Base-by-base conservation (phyloP, 2,888 invertebrate species). In the Nomada ferruginata region DNA sequence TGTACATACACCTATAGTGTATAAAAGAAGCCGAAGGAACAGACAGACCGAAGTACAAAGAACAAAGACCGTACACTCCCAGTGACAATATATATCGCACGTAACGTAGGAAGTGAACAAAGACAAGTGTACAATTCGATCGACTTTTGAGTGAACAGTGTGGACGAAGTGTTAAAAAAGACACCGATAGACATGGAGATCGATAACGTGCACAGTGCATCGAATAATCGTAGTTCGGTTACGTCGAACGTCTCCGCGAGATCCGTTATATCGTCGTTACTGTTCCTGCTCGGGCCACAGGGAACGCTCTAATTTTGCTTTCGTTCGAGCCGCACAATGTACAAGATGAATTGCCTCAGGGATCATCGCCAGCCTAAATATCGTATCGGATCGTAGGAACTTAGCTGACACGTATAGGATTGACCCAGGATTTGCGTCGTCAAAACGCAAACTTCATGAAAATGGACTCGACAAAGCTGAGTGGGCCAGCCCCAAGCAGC, bases 381-480 rank as follows among this genome's bases (percentile, higher is more conserved):
- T 68, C 76, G 3, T 7, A 57, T 11, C 26, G 79, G 69, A 76
- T 74, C 70, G 72, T 76, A 81, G 84, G 71, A 63, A 61, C 73
- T 36, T 85, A 82, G 73, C 26, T 55, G 50, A 36, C 61, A 65
- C 50, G 36, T 18, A 60, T 1, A 18, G 20, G 20, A 13, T 59
- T 47, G 53, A 76, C 18, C 53, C 29, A 55, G 26, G 36, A 11
- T 36, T n/a, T 26, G 75, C 61, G 60, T 72, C 15, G 53, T 44
- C 44, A n/a, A 47, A 23, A 50, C 52, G 60, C 65, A 64, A 79
- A 77, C 61, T 80, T 74, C 59, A 77, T 78, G 79, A 88, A 82
- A 83, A 93, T 93, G 93, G 93, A 93, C 64, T 90, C 92, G 60
- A 90, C 91, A 20, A 92, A 92, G 80, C 60, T 93, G 74, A 87